These are phyloP conservation scores for Agapornis roseicollis DNA, from an alignment of 2,113 vertebrate species.

Conservation along the genomic window DNA sequence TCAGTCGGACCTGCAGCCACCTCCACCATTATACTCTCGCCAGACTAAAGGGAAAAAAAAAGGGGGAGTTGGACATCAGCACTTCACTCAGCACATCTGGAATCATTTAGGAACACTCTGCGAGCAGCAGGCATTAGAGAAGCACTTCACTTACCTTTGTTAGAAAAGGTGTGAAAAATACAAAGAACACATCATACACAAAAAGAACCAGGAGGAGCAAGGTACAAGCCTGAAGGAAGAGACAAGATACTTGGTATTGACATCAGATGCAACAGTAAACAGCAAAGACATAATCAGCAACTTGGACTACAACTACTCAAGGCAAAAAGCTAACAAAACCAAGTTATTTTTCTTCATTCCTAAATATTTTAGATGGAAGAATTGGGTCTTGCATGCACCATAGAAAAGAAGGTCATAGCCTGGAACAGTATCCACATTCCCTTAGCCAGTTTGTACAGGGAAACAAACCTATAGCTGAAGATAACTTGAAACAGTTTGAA, in stretches of 20 bases:
- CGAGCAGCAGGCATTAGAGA: not conserved
- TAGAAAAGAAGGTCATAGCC: not conserved
- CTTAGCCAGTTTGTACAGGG: not conserved
- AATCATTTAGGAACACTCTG: not conserved
- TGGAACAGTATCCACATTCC: not conserved
- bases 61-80: not conserved
- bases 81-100: not conserved
- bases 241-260: not conserved
- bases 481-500: not conserved
- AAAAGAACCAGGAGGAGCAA: constrained; percentile 90
- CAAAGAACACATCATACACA: constrained; percentile 94
- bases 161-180: constrained; percentile 92
- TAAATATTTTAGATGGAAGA: not conserved
- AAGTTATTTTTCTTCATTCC: not conserved
- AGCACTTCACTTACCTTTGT: constrained; percentile 81
- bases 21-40: constrained; percentile 97
- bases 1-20: constrained; percentile 91
- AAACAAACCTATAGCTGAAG: not conserved
- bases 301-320: not conserved
- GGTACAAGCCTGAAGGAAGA: constrained; percentile 85
- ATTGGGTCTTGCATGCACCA: not conserved
- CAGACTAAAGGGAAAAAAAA: constrained; percentile 75
- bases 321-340: not conserved
- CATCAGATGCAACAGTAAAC: not conserved
- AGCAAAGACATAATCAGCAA: not conserved